Conservation (phyloP, 2,113 vertebrate species). For the Epinephelus fuscoguttatus region DNA sequence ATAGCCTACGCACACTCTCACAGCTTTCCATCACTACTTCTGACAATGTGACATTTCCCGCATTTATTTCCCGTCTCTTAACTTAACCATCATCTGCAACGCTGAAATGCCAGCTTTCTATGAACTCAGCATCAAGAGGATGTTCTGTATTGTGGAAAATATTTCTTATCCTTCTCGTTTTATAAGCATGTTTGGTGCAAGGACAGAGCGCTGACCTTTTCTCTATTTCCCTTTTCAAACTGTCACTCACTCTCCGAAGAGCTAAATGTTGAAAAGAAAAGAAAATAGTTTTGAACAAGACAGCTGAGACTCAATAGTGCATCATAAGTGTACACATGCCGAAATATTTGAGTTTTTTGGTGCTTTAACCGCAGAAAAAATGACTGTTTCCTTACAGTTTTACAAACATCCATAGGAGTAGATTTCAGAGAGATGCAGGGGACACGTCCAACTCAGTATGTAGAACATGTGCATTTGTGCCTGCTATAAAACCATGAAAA, state of each 20-base stretch:
- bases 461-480: too few species aligned
- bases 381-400: neutral
- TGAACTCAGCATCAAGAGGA: neutral
- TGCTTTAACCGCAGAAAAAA: neutral
- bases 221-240: neutral
- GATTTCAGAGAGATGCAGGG: too few species aligned
- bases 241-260: neutral
- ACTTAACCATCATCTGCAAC: neutral
- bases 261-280: neutral
- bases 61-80: slow-evolving; percentile 8
- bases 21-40: neutral
- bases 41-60: neutral
- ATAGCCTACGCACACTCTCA: neutral
- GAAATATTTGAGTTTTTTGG: neutral
- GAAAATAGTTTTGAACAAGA: neutral
- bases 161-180: neutral
- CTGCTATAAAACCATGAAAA: too few species aligned
- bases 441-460: too few species aligned
- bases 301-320: neutral
- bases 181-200: neutral
- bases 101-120: neutral
- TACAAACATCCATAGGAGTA: neutral
- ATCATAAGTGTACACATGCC: neutral
- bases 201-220: neutral
- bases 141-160: neutral